These are phyloP conservation scores for Mellilla xanthometata DNA, from an alignment of 2,888 invertebrate genomes.

Conservation along the genomic window DNA sequence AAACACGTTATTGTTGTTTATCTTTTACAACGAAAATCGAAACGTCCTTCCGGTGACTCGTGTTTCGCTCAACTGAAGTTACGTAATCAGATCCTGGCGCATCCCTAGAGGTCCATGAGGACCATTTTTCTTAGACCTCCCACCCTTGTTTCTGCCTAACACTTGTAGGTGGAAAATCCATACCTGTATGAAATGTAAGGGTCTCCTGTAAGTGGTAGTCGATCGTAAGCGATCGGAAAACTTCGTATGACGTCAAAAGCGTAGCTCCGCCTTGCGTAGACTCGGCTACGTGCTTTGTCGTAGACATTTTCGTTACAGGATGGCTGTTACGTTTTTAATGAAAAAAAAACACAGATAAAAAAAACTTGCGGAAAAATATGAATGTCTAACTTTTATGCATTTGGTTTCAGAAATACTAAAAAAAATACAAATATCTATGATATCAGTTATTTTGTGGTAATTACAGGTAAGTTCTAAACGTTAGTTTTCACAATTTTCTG, in stretches of 20 bases:
- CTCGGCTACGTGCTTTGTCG: slow-evolving; percentile 34
- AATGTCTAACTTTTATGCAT: too few species aligned
- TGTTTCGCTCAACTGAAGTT: slow-evolving; percentile 68
- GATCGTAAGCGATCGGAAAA: slow-evolving; percentile 57
- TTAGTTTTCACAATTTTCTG: too few species aligned
- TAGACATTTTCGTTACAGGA: slow-evolving; percentile 38
- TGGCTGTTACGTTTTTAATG: too few species aligned
- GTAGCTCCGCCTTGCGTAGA: slow-evolving; percentile 63
- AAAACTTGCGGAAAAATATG: too few species aligned
- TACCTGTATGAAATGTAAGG: slow-evolving; percentile 21
- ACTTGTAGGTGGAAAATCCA: not conserved
- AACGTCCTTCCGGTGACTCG: slow-evolving; percentile 55
- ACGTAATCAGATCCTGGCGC: slow-evolving; percentile 71
- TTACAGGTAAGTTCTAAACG: too few species aligned
- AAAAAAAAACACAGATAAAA: too few species aligned
- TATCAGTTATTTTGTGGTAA: too few species aligned
- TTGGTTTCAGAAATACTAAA: too few species aligned
- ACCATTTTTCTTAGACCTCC: slow-evolving; percentile 46
- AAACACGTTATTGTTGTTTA: slow-evolving; percentile 81
- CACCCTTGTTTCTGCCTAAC: slow-evolving; percentile 24
- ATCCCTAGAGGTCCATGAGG: slow-evolving; percentile 51
- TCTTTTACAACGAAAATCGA: slow-evolving; percentile 44
- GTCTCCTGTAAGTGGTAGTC: slow-evolving; percentile 43
- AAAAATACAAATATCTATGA: too few species aligned
- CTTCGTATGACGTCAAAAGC: slow-evolving; percentile 48